A percentile compares a stretch with the other conserved stretches of the same genome.
phyloP scores from a whole-genome alignment of 2,888 invertebrate species.

The Campoletis raptor region DNA sequence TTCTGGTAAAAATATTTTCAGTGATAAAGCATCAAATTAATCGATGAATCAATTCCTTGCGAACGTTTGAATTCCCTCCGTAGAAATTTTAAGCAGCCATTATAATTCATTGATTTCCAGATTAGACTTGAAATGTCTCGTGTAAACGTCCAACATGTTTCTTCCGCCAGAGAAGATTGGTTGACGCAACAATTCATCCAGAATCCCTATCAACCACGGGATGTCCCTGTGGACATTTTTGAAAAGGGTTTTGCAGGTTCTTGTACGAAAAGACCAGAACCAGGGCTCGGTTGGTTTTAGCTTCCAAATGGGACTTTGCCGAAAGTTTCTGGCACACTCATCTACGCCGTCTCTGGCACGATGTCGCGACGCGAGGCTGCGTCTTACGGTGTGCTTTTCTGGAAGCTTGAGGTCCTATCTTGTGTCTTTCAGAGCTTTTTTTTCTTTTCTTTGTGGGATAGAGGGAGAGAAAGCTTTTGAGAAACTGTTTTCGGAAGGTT shows the following conservation, averaged over 20 bases:
- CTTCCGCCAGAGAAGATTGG: background rate
- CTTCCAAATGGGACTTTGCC: slow-evolving; percentile 81
- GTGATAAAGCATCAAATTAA: background rate
- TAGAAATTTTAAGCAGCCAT: background rate
- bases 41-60: background rate
- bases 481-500: slow-evolving; percentile 61
- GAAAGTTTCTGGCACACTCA: slow-evolving; percentile 81
- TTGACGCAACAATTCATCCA: slow-evolving; percentile 1
- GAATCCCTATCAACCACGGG: background rate
- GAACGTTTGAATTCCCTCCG: background rate
- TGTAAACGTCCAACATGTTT: background rate
- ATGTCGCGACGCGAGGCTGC: slow-evolving; percentile 39
- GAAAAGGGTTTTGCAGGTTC: slow-evolving; percentile 34
- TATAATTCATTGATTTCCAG: background rate
- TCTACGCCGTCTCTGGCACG: slow-evolving; percentile 42
- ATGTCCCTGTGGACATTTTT: slow-evolving; percentile 33
- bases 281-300: slow-evolving; percentile 71
- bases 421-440: slow-evolving; percentile 50
- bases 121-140: background rate
- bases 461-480: slow-evolving; percentile 50
- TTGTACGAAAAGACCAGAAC: slow-evolving; percentile 28
- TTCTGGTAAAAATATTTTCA: too few species aligned
- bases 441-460: slow-evolving; percentile 27
- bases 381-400: slow-evolving; percentile 57
- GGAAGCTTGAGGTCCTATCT: slow-evolving; percentile 42